Evolutionary conservation across 2,888 invertebrate species (phyloP).

Genomic region (Parascotia fuliginaria): DNA sequence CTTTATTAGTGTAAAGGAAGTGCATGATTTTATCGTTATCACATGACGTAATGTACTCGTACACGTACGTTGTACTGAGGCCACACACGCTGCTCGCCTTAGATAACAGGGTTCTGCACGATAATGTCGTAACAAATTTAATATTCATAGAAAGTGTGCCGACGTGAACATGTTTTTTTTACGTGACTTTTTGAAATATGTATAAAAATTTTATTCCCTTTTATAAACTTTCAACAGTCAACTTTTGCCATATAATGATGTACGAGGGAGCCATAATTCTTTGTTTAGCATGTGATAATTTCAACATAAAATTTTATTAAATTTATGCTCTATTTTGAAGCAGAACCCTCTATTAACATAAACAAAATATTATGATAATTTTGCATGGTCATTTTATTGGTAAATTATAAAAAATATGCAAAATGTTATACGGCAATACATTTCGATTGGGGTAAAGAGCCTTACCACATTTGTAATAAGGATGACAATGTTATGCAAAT

Average conservation of each 20-base stretch:
- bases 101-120: conserved; percentile 28
- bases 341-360: not conserved
- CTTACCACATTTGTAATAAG: conserved; percentile 42
- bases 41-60: conserved; percentile 52
- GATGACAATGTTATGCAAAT: conserved; percentile 43
- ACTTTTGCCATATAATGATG: conserved; percentile 11
- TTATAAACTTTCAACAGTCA: conserved; percentile 16
- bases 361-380: conserved; percentile 4
- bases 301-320: not conserved
- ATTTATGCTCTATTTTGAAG: not conserved
- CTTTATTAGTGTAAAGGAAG: conserved; percentile 32
- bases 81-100: conserved; percentile 39
- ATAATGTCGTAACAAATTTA: conserved; percentile 31
- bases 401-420: conserved; percentile 40
- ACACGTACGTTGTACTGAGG: conserved; percentile 42
- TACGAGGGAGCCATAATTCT: not conserved
- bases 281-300: not conserved
- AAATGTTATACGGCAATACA: conserved; percentile 34
- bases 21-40: conserved; percentile 55
- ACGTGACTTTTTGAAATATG: conserved; percentile 38
- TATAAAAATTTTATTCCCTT: conserved; percentile 22
- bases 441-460: conserved; percentile 37
- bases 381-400: conserved; percentile 29
- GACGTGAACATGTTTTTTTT: conserved; percentile 24
- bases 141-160: conserved; percentile 35